These are phyloP conservation scores for Chionomys nivalis DNA, from an alignment of 2,113 vertebrate species.

Conservation along the genomic window DNA sequence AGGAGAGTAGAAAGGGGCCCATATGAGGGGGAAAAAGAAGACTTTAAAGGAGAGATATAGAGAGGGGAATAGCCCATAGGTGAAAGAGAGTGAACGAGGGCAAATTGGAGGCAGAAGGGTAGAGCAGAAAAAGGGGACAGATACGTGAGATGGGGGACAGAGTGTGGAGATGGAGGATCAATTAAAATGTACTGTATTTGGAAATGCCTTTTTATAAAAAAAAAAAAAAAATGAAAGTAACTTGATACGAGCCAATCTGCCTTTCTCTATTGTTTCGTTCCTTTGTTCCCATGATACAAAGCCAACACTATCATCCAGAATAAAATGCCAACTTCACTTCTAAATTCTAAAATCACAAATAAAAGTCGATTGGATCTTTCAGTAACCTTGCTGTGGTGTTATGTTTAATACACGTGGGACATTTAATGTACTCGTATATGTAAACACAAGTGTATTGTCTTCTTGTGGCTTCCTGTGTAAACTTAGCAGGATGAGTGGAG, in stretches of 20 bases:
- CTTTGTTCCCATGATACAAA: background rate
- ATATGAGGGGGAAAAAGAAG: no score
- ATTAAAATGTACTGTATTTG: no score
- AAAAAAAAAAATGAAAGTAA: background rate
- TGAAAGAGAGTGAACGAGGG: background rate
- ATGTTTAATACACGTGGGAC: background rate
- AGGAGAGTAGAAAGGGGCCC: background rate
- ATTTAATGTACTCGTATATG: background rate
- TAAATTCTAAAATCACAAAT: background rate
- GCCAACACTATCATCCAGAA: background rate
- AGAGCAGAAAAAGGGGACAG: background rate
- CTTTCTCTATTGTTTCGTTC: background rate
- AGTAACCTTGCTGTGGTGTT: background rate
- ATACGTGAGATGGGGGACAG: no score
- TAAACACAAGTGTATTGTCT: background rate
- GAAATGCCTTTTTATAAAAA: constrained; percentile 15
- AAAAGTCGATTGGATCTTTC: background rate
- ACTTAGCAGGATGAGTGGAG: background rate
- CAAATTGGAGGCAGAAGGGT: background rate
- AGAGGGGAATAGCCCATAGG: no score
- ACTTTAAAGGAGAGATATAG: background rate
- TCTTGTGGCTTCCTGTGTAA: background rate
- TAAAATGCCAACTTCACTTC: background rate
- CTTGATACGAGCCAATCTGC: background rate
- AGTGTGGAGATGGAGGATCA: no score